Percentiles rank a stretch among this genome's conserved stretches.
These are phyloP conservation scores for Pleuronectes platessa DNA, from an alignment of 2,113 vertebrate species.

Conservation along the genomic window DNA sequence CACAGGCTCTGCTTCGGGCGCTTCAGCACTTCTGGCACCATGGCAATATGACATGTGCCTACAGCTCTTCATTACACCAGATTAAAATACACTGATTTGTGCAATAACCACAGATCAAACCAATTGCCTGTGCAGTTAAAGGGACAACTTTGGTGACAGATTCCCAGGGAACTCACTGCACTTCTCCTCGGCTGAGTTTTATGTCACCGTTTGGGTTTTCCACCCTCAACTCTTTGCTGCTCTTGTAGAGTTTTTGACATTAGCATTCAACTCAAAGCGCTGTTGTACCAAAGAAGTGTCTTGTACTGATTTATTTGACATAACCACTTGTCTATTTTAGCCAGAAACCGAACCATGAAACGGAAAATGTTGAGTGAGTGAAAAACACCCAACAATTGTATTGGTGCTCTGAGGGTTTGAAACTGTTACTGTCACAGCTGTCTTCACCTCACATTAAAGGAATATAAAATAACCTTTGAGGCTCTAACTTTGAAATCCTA, in stretches of 20 bases:
- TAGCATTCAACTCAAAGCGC: neutral
- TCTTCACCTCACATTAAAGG: neutral
- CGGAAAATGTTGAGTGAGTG: neutral
- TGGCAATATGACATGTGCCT: conserved; percentile 34
- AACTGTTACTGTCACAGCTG: neutral
- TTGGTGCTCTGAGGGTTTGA: neutral
- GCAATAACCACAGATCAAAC: neutral
- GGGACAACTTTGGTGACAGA: neutral
- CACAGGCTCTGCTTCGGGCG: conserved; percentile 46
- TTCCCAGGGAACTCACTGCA: neutral
- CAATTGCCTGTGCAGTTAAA: neutral
- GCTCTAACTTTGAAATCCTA: conserved; percentile 1
- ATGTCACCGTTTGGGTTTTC: neutral
- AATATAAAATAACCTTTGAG: neutral
- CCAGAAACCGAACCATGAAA: conserved; percentile 1
- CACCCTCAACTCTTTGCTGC: neutral
- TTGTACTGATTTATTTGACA: neutral
- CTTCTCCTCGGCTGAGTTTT: neutral
- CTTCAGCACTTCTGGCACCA: conserved; percentile 38
- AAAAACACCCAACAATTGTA: neutral
- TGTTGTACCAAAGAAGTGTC: too few species aligned
- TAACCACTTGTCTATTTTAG: neutral
- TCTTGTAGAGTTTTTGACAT: neutral
- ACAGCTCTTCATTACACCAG: neutral
- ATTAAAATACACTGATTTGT: conserved; percentile 8